Base-by-base conservation (phyloP, 2,113 vertebrate species). In the Otus sunia region DNA sequence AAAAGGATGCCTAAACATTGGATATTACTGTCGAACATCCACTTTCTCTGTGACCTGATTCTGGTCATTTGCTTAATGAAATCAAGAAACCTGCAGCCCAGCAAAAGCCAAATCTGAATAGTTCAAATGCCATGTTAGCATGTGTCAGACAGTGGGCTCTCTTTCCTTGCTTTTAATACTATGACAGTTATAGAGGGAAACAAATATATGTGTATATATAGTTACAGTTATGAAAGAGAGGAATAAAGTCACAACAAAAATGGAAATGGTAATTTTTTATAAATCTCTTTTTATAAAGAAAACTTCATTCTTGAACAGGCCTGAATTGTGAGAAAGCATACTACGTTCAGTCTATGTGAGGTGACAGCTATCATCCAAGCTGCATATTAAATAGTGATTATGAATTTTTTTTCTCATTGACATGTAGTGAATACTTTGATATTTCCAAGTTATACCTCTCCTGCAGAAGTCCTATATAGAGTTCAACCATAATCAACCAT, bases 211-310 rank as follows among this genome's bases (percentile, higher is more conserved):
- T 22, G 10, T 22, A 41, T 14, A 37, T 13, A 22, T 34, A 11
- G 16, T 58, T 55, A 74, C 1, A 45, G 45, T n/a, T 77, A 74
- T 43, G 52, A 92, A 68, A 89, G 27, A 74, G 79, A 74, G 22
- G 25, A 84, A 87, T 58, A 45, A 83, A 90, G 67, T 72, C 73
- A 55, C n/a, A 63, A 59, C 58, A 90, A 58, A 84, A 81, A 81
- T 60, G 36, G 36, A 64, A 60, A 69, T 8, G 7, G 15, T 0
- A 1, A n/a, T 56, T 69, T 39, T 73, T 58, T 53, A 18, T 32
- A 80, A 86, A 67, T 53, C 26, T n/a, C 37, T 55, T 59, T 15
- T 59, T 15, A 45, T 39, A 68, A 55, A 66, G 37, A 64, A 78
- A 88, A 53, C 25, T 23, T 41, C 9, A 34, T 69, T 77, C 49